phyloP scores from a whole-genome alignment of 2,888 invertebrate species.

The Eupithecia inturbata region DNA sequence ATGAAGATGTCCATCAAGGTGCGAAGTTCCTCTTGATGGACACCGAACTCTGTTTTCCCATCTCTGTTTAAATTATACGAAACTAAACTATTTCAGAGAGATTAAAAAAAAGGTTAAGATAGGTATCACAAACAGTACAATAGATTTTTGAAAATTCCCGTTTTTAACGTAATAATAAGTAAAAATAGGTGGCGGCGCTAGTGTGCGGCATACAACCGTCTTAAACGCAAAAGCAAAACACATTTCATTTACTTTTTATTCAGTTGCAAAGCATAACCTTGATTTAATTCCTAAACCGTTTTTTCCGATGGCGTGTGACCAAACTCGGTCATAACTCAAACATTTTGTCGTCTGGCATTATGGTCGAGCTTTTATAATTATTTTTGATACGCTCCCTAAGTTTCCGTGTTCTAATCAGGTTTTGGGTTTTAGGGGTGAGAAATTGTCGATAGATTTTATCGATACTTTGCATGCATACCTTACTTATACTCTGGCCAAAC shows the following conservation, averaged over 20 bases:
- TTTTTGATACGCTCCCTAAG: conserved; percentile 54
- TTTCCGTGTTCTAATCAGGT: conserved; percentile 38
- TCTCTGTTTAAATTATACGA: too few relatives aligned
- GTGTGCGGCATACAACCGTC: too few relatives aligned
- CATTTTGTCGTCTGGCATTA: conserved; percentile 79
- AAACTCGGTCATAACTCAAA: conserved; percentile 61
- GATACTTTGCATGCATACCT: conserved; percentile 1
- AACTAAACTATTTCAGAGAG: too few relatives aligned
- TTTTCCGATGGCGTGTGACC: conserved; percentile 55
- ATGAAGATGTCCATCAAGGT: too few relatives aligned
- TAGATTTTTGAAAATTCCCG: too few relatives aligned
- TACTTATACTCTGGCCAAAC: neutral
- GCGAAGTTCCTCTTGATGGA: too few relatives aligned
- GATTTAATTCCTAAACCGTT: conserved; percentile 19
- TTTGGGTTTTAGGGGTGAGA: conserved; percentile 29
- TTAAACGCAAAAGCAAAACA: neutral
- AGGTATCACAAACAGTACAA: too few relatives aligned
- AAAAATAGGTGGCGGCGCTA: too few relatives aligned
- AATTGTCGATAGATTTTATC: conserved; percentile 17
- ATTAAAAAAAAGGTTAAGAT: too few relatives aligned
- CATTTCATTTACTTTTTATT: neutral
- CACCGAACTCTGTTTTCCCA: too few relatives aligned
- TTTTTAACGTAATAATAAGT: too few relatives aligned
- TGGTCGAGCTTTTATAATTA: conserved; percentile 75
- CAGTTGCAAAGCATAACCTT: conserved; percentile 29